A percentile compares a stretch with the other conserved stretches of the same genome.
These are phyloP conservation scores for Caenorhabditis wallacei DNA, from an alignment of 2,888 invertebrate species.

Conservation along the genomic window DNA sequence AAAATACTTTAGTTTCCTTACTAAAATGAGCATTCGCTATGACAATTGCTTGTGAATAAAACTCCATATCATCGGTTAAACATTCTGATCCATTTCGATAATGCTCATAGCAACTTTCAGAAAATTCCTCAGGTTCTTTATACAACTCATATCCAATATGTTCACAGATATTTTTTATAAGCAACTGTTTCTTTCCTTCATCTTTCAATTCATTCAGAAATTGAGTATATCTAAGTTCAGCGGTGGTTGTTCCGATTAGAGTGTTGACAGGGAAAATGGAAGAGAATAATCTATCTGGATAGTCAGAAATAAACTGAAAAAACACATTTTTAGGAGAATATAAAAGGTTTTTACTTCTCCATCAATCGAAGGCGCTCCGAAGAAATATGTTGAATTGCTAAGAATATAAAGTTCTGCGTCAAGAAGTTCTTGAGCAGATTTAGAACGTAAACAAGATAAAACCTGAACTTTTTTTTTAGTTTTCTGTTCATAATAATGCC, in stretches of 20 bases:
- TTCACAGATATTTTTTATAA: constrained; percentile 41
- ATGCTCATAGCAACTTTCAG: constrained; percentile 1
- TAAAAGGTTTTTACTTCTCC: constrained; percentile 8
- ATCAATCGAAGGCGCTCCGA: constrained; percentile 42
- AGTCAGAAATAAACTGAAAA: constrained; percentile 37
- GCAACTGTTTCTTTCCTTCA: neutral
- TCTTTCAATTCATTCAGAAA: constrained; percentile 13
- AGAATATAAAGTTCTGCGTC: constrained; percentile 22
- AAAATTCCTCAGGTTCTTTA: constrained; percentile 19
- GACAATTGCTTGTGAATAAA: constrained; percentile 27
- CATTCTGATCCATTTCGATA: constrained; percentile 25
- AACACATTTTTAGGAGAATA: neutral
- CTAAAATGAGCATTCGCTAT: constrained; percentile 30
- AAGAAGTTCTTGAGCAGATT: neutral
- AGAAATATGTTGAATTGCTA: constrained; percentile 19
- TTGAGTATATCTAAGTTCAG: constrained; percentile 33
- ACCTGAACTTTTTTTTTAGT: neutral
- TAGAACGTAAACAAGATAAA: constrained; percentile 27
- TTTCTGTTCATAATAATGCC: neutral
- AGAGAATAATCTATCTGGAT: constrained; percentile 10
- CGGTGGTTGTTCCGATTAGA: constrained; percentile 47
- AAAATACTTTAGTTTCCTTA: constrained; percentile 30
- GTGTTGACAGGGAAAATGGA: constrained; percentile 31
- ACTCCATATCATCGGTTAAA: constrained; percentile 52
- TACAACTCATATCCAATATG: constrained; percentile 44